Base-by-base conservation (phyloP, 92 coral and sea anemone species). In the Bergia puertoricense region DNA sequence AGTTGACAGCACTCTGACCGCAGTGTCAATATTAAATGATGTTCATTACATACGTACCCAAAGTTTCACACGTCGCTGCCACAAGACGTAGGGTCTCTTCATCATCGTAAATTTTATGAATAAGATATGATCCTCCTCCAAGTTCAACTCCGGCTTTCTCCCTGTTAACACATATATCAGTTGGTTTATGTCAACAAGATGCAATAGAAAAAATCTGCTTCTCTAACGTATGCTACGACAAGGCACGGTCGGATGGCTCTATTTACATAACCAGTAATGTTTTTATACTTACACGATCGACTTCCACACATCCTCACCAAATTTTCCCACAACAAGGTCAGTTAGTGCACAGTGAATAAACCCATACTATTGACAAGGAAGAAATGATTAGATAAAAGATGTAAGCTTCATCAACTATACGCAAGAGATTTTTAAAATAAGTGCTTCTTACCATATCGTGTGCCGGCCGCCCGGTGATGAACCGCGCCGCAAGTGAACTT, bases 301-400 rank as follows among this genome's bases (percentile, higher is more conserved):
- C 79, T 86, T 86, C 99, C 99, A 97, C 13, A 88, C 96, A 16
- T 95, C 98, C 88, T 97, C 98, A 85, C 99, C 99, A 77, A 97
- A 97, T 79, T 94, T 94, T 46, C 96, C 93, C 74, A 97, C 86
- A 50, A 97, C 98, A 62, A 97, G 89, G 88, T 97, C 99, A 41
- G 99, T 96, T 2, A 97, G 90, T 16, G 98, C 98, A 38, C 99
- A 97, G 85, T 97, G 99, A 9, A 97, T 92, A 88, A 97, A 97
- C 39, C 99, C 99, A 41, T 97, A 97, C 99, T 97, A 85, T 65
- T 22, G 85, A 75, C 81, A 56, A 89, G 46, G 89, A 41, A 84
- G 41, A 90, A 44, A 75, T 48, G 2, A 48, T 71, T 48, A 84
- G 78, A 71, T 4, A 69, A 71, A 69, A 67, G 10, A 6, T 83